These are phyloP conservation scores for Psilopsiagon aurifrons DNA, from an alignment of 2,113 vertebrate species.

Conservation along the genomic window DNA sequence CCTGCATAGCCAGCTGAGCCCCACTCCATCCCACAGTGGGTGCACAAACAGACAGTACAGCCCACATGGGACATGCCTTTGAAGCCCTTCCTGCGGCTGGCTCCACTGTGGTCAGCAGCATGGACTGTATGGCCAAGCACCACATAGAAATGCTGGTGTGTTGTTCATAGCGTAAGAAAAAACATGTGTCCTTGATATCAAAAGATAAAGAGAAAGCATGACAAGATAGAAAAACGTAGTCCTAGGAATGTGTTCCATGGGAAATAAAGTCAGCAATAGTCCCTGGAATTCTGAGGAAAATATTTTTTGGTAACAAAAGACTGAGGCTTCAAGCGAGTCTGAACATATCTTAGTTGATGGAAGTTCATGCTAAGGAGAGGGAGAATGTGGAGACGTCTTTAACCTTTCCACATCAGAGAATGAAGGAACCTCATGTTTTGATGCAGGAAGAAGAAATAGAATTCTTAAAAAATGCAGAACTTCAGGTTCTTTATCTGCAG, in stretches of 20 bases:
- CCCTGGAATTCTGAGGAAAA: neutral
- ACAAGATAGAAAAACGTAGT: neutral
- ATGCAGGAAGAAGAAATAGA: neutral
- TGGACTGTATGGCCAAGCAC: fast-evolving
- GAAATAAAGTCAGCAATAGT: neutral
- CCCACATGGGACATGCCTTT: neutral
- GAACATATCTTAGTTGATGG: neutral
- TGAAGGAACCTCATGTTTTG: neutral
- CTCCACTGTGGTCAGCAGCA: neutral
- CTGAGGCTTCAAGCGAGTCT: neutral
- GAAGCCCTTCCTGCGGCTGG: neutral
- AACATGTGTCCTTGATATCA: neutral
- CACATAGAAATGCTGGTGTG: neutral
- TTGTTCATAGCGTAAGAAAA: neutral
- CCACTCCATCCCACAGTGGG: fast-evolving
- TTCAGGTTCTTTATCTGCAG: neutral
- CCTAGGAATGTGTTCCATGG: neutral
- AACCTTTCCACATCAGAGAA: neutral
- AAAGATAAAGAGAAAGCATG: neutral
- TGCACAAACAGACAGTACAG: fast-evolving
- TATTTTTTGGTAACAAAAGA: neutral
- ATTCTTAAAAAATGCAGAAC: neutral
- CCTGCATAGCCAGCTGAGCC: neutral
- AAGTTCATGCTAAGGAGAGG: neutral
- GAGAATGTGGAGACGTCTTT: neutral